A percentile compares a stretch with the other conserved stretches of the same genome.
phyloP scores from a whole-genome alignment of 2,797 vertebrate species.

The Rhadinocentrus ornatus region DNA sequence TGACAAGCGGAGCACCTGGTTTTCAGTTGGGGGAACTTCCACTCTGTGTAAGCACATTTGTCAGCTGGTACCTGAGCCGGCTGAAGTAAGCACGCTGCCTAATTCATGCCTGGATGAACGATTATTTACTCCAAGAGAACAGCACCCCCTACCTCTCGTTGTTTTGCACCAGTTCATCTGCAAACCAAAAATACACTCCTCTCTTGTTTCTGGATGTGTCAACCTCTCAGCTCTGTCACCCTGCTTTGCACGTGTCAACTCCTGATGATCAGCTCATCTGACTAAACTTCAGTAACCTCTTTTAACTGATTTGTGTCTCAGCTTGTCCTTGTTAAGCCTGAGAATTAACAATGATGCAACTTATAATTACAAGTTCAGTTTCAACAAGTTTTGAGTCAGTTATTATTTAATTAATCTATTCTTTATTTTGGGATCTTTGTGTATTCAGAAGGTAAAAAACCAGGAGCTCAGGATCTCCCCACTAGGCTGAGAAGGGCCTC shows the following conservation, averaged over 20 bases:
- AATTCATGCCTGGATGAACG: conserved; percentile 45
- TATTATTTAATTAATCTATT: background rate
- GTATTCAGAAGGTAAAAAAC: conserved; percentile 42
- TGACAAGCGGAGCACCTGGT: conserved; percentile 62
- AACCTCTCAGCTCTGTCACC: conserved; percentile 46
- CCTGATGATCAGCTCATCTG: background rate
- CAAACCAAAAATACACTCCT: conserved; percentile 75
- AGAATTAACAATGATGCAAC: background rate
- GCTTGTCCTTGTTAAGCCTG: background rate
- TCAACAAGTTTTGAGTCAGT: conserved; percentile 5
- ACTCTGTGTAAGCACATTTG: conserved; percentile 48
- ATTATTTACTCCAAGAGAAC: conserved; percentile 28
- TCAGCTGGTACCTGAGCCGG: conserved; percentile 45
- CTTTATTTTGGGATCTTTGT: conserved; percentile 36
- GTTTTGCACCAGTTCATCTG: conserved; percentile 48
- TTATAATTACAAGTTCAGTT: background rate
- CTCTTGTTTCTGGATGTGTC: conserved; percentile 71
- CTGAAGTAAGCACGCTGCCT: conserved; percentile 28
- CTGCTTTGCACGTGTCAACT: background rate
- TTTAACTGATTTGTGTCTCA: background rate
- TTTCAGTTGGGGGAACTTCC: conserved; percentile 51
- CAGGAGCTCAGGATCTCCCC: conserved; percentile 37
- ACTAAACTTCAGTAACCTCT: background rate
- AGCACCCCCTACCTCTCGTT: conserved; percentile 24
- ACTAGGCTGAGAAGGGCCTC: conserved; percentile 65